Evolutionary conservation across 2,797 vertebrate genomes (phyloP).

Genomic region (Sebastes trivittatus): DNA sequence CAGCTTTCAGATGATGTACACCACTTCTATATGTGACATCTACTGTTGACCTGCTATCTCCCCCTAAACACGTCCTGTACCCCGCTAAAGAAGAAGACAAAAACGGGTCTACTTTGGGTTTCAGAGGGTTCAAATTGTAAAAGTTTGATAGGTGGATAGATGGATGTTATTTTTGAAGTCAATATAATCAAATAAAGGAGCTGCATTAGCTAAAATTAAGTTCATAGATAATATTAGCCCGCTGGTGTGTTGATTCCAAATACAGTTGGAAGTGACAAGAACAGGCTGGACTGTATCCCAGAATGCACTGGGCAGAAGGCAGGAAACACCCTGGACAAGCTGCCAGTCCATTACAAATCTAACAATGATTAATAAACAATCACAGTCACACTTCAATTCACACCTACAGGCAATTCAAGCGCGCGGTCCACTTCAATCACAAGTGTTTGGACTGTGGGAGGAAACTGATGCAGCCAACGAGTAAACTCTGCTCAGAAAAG

Average conservation of each 20-base stretch:
- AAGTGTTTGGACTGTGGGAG: conserved; percentile 55
- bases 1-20: no score
- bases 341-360: conserved; percentile 55
- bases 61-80: no score
- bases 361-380: conserved; percentile 60
- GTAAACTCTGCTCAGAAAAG: conserved; percentile 25
- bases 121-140: no score
- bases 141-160: background rate
- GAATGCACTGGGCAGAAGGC: conserved; percentile 63
- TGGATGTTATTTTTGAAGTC: background rate
- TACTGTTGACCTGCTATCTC: no score
- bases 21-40: no score
- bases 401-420: conserved; percentile 41
- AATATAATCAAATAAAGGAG: background rate
- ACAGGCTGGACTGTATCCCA: conserved; percentile 60
- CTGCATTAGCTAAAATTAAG: conserved; percentile 26
- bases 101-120: no score
- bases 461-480: conserved; percentile 20
- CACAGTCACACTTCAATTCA: conserved; percentile 44
- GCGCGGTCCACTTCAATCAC: conserved; percentile 42
- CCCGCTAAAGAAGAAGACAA: no score
- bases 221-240: conserved; percentile 44
- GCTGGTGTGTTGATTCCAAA: conserved; percentile 33
- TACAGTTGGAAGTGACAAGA: conserved; percentile 47
- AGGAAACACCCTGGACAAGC: conserved; percentile 58